phyloP scores from a whole-genome alignment of 2,797 vertebrate species.

The Sebastes aleutianus region DNA sequence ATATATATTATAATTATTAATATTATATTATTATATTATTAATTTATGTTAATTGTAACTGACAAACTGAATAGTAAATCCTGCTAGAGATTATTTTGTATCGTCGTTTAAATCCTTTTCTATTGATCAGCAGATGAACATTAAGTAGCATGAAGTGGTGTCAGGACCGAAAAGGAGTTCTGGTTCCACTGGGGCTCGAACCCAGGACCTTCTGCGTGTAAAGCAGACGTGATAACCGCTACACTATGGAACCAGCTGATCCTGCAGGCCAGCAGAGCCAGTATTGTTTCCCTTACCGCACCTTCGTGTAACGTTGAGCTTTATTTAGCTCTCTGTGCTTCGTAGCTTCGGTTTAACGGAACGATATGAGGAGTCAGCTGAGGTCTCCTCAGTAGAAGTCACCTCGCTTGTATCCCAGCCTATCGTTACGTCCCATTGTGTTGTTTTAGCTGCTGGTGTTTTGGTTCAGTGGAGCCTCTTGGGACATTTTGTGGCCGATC shows the following conservation, averaged over 20 bases:
- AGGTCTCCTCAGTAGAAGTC: background rate
- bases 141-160: accelerated
- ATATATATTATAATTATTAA: no score
- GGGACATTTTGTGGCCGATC: conserved; percentile 25
- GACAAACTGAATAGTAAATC: no score
- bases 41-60: no score
- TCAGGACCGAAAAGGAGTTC: accelerated
- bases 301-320: background rate
- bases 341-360: background rate
- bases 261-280: accelerated
- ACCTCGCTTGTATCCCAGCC: background rate
- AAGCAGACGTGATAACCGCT: conserved; percentile 90
- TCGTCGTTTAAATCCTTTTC: accelerated
- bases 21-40: no score
- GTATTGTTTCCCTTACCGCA: background rate
- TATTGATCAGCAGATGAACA: accelerated
- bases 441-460: conserved; percentile 1
- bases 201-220: conserved; percentile 89
- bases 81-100: background rate
- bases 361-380: background rate
- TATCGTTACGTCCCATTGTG: background rate
- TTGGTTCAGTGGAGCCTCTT: background rate
- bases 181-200: conserved; percentile 88
- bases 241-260: conserved; percentile 83
- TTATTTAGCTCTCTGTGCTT: background rate